Percentiles rank a stretch among this genome's conserved stretches.
These are phyloP conservation scores for Gonioctena quinquepunctata DNA, from an alignment of 1,140 invertebrate species.

Conservation along the genomic window DNA sequence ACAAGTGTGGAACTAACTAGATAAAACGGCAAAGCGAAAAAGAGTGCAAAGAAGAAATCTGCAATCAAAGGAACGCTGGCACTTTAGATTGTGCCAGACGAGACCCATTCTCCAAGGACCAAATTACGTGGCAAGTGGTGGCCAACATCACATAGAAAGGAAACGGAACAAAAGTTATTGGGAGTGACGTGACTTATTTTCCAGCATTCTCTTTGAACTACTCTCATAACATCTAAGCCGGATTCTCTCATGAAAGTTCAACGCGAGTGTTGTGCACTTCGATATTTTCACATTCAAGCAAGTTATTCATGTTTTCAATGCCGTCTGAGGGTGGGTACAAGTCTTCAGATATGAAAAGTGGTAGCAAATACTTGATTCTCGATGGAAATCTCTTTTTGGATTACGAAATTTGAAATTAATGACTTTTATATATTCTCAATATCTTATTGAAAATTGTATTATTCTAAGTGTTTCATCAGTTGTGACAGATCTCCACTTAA, in stretches of 20 bases:
- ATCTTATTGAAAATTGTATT: too few species aligned
- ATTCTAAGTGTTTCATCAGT: too few species aligned
- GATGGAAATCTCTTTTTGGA: too few species aligned
- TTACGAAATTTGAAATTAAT: too few species aligned
- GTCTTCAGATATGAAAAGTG: too few species aligned
- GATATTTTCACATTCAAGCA: neutral
- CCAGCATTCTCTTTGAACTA: neutral
- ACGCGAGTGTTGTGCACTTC: neutral
- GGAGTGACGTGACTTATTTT: conserved; percentile 11
- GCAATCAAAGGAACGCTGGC: conserved; percentile 2
- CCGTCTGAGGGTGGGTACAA: too few species aligned
- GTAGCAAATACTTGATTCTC: too few species aligned
- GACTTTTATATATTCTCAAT: too few species aligned
- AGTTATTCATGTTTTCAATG: neutral
- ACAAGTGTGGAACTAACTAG: neutral
- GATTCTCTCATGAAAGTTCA: conserved; percentile 3
- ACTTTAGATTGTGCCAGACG: neutral
- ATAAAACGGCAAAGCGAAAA: conserved; percentile 1
- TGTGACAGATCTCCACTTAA: too few species aligned
- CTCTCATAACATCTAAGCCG: neutral
- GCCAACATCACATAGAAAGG: conserved; percentile 8
- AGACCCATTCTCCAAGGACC: neutral
- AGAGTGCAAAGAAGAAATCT: conserved; percentile 3
- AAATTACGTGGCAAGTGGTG: conserved; percentile 16
- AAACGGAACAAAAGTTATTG: neutral